Evolutionary conservation across 2,797 vertebrate genomes (phyloP).

Genomic region (Anas acuta): DNA sequence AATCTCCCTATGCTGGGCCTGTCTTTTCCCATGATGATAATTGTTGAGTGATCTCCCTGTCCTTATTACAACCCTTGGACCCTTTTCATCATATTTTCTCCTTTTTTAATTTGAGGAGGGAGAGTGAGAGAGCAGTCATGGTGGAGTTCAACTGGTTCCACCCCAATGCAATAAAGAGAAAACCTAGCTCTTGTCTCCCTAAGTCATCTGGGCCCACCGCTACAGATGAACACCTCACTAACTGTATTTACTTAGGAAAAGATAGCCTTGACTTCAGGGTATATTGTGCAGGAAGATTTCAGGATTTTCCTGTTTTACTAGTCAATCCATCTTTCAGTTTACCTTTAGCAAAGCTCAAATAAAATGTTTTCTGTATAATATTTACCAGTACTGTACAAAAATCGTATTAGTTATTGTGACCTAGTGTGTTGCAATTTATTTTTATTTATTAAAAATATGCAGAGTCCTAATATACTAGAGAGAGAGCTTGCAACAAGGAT

Average conservation of each 20-base stretch:
- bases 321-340: neutral
- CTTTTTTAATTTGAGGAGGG: no score
- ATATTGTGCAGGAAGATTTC: neutral
- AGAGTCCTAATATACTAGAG: accelerated
- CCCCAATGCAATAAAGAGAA: neutral
- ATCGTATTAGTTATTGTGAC: neutral
- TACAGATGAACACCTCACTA: neutral
- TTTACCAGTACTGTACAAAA: neutral
- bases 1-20: no score
- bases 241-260: neutral
- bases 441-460: neutral
- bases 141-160: no score
- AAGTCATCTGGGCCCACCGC: neutral
- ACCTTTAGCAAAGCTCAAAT: neutral
- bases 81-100: no score
- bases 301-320: neutral
- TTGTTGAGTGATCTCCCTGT: no score
- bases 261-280: neutral
- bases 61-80: no score
- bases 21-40: no score
- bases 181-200: neutral
- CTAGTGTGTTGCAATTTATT: accelerated
- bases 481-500: neutral
- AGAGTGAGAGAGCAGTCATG: no score
- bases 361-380: neutral